phyloP scores from a whole-genome alignment of 1,140 invertebrate species.

The Vanessa tameamea region DNA sequence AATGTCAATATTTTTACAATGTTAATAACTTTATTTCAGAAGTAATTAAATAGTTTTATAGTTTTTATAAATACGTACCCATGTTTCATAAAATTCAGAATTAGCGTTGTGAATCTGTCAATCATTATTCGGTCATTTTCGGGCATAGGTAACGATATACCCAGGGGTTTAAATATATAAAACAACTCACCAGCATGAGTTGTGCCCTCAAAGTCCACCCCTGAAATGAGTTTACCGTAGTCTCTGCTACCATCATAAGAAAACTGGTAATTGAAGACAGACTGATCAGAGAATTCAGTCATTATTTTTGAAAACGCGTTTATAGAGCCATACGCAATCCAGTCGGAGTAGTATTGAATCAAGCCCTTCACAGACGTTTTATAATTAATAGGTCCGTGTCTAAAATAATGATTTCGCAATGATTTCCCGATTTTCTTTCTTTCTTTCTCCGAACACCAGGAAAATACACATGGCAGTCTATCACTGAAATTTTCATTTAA shows the following conservation, averaged over 20 bases:
- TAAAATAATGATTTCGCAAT: constrained; percentile 58
- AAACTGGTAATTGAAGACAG: constrained; percentile 66
- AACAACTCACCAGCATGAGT: constrained; percentile 69
- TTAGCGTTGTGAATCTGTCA: constrained; percentile 54
- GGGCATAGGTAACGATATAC: constrained; percentile 49
- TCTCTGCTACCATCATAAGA: constrained; percentile 61
- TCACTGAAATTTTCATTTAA: constrained; percentile 57
- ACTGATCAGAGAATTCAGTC: constrained; percentile 46
- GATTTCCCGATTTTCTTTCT: constrained; percentile 44
- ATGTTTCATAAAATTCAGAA: constrained; percentile 69
- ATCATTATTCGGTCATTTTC: constrained; percentile 52
- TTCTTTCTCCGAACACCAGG: constrained; percentile 52
- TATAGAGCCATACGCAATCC: constrained; percentile 55
- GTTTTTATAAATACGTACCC: constrained; percentile 56
- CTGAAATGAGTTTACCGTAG: constrained; percentile 50
- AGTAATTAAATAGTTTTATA: neutral
- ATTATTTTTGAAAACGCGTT: constrained; percentile 58
- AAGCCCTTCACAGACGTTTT: constrained; percentile 39
- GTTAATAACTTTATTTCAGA: neutral
- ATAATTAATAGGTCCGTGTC: constrained; percentile 41
- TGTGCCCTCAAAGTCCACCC: constrained; percentile 42
- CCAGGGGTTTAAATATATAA: constrained; percentile 67
- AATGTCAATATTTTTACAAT: neutral
- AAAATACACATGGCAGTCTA: constrained; percentile 61
- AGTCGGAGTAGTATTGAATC: constrained; percentile 63